Evolutionary conservation across 64 coral and sea anemone species (phyloP).

Genomic region (Dendronephthya gigantea): DNA sequence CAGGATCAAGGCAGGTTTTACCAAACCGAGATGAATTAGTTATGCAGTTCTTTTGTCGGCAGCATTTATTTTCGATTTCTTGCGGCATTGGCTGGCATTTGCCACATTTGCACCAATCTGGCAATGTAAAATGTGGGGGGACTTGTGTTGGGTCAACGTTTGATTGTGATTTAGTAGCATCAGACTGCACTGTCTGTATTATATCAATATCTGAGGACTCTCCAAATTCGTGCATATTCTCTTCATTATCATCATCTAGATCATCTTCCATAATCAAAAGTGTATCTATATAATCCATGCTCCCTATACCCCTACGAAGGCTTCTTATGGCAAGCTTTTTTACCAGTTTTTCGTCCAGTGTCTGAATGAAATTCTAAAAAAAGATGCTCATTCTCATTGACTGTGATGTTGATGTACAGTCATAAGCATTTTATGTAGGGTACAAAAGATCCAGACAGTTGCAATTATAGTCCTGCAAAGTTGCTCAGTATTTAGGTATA

Average conservation of each 20-base stretch:
- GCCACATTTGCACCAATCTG: constrained; percentile 19
- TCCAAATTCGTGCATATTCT: neutral
- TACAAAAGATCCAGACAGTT: too few relatives aligned
- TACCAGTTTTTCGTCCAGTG: constrained; percentile 28
- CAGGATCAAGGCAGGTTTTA: neutral
- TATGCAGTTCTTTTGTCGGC: neutral
- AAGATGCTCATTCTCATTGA: too few relatives aligned
- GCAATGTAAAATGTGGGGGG: neutral
- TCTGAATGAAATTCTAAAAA: constrained; percentile 27
- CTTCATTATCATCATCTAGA: neutral
- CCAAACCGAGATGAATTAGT: neutral
- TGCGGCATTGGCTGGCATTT: neutral
- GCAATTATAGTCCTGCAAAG: too few relatives aligned
- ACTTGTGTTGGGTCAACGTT: neutral
- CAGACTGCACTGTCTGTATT: neutral
- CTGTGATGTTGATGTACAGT: too few relatives aligned
- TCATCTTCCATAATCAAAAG: constrained; percentile 6
- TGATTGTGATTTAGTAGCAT: neutral
- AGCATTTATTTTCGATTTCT: constrained; percentile 14
- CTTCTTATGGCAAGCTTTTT: constrained; percentile 16
- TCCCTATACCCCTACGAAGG: constrained; percentile 22
- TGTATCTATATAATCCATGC: constrained; percentile 29
- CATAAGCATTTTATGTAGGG: too few relatives aligned
- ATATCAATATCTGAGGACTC: neutral
- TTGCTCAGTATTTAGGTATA: too few relatives aligned